Percentiles rank a stretch among this genome's conserved stretches.
Evolutionary conservation across 2,888 invertebrate genomes (phyloP).

Genomic region (Drosophila buzzatii): DNA sequence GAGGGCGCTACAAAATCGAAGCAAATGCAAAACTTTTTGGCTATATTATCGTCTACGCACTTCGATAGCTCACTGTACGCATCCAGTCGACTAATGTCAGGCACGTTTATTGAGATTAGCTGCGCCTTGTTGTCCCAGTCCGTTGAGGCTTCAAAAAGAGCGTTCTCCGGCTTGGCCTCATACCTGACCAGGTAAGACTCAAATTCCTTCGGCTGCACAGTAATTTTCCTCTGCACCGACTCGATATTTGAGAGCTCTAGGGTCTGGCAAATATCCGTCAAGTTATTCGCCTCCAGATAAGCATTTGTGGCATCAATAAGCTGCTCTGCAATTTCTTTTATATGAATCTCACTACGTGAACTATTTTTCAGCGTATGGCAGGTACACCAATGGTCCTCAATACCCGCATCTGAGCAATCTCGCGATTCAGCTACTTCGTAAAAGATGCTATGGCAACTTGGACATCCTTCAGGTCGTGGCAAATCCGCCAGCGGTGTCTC

Average conservation of each 20-base stretch:
- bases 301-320: slow-evolving; percentile 67
- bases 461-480: slow-evolving; percentile 86
- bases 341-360: slow-evolving; percentile 6
- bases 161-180: slow-evolving; percentile 21
- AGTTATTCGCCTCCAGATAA: slow-evolving; percentile 54
- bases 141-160: slow-evolving; percentile 37
- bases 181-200: slow-evolving; percentile 40
- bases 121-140: slow-evolving; percentile 35
- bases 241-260: slow-evolving; percentile 44
- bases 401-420: slow-evolving; percentile 89
- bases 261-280: slow-evolving; percentile 56
- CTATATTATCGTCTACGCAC: slow-evolving; percentile 55
- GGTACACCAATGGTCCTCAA: slow-evolving; percentile 91
- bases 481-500: slow-evolving; percentile 37
- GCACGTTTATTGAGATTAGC: slow-evolving; percentile 29
- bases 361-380: slow-evolving; percentile 83
- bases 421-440: slow-evolving; percentile 87
- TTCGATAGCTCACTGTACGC: slow-evolving; percentile 20
- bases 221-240: slow-evolving; percentile 33
- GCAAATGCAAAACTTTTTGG: slow-evolving; percentile 78
- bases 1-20: background rate
- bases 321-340: slow-evolving; percentile 37
- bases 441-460: slow-evolving; percentile 89
- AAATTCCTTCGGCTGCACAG: background rate
- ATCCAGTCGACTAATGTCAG: slow-evolving; percentile 49